Evolutionary conservation across 2,888 invertebrate species (phyloP), one percentile per base, ranked within the genome.

Genomic region (Heliothis peltigera): DNA sequence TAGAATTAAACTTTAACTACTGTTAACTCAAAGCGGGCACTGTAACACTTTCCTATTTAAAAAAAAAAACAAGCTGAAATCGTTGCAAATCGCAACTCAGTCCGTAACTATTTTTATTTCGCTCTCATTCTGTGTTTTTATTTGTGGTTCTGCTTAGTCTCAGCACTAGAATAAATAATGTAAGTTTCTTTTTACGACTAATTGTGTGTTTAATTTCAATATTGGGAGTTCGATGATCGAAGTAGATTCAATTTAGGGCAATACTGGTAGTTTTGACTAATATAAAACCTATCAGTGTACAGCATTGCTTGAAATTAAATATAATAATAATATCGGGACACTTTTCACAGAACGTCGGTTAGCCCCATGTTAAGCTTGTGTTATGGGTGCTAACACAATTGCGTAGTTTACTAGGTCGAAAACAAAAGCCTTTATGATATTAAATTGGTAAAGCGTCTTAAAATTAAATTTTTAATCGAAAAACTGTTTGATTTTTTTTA

Each of bases 91-190:
- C 39, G 15, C 25, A 32, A 54, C 39, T 72, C 15, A 10, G 32
- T 44, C 19, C n/a, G n/a, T 46, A 46, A 19, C 17, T 68, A 68
- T 74, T 68, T 68, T 68, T 49, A 10, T 74, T 70, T 49, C 67
- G 42, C 10, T 70, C 19, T 51, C 21, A 55, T 48, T 47, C 32
- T 15, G 12, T 83, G 79, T 54, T 62, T 61, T 46, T 53, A 47
- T 69, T 73, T 42, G n/a, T 6, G 55, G 46, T 58, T 70, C 77
- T 68, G 75, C 59, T 65, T 75, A 74, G 46, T 78, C 32, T 77
- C 64, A 21, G 19, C 48, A 7, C 39, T 21, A 49, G n/a, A 65
- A 65, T 68, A 68, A 68, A 68, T 67, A 71, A 52, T 52, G 25
- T 32, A 35, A 46, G 39, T 48, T 56, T 61, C n/a, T 39, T 39